Evolutionary conservation across 2,113 vertebrate genomes (phyloP).

Genomic region (Nicator chloris): DNA sequence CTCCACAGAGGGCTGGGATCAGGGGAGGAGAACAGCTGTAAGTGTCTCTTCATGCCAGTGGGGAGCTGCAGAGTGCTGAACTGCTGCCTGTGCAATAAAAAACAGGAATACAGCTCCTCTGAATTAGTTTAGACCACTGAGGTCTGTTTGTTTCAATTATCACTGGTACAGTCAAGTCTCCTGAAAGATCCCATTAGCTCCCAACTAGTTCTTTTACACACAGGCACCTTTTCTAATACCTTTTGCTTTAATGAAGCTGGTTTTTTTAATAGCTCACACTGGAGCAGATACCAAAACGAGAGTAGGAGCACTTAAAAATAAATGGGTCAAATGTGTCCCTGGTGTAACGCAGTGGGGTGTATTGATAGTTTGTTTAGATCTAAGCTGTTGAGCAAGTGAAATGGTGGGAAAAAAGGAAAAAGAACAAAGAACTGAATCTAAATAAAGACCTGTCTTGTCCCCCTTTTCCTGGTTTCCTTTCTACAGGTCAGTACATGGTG

Average conservation of each 20-base stretch:
- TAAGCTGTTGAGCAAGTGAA: neutral
- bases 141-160: slow-evolving; percentile 59
- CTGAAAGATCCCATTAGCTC: slow-evolving; percentile 27
- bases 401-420: neutral
- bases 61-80: slow-evolving; percentile 20
- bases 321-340: slow-evolving; percentile 2
- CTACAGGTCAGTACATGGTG: neutral
- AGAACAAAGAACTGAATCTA: neutral
- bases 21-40: slow-evolving; percentile 17
- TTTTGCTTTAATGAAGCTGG: neutral
- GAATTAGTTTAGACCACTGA: neutral
- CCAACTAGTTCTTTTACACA: neutral
- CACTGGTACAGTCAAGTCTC: neutral
- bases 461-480: neutral
- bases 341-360: neutral
- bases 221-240: neutral
- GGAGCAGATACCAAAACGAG: neutral
- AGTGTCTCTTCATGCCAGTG: slow-evolving; percentile 12
- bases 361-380: neutral
- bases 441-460: neutral
- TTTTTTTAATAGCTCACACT: neutral
- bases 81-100: slow-evolving; percentile 10
- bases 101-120: neutral
- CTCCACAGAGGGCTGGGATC: neutral
- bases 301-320: neutral